phyloP scores from a whole-genome alignment of 92 coral and sea anemone genomes.

The Porites cylindrica region DNA sequence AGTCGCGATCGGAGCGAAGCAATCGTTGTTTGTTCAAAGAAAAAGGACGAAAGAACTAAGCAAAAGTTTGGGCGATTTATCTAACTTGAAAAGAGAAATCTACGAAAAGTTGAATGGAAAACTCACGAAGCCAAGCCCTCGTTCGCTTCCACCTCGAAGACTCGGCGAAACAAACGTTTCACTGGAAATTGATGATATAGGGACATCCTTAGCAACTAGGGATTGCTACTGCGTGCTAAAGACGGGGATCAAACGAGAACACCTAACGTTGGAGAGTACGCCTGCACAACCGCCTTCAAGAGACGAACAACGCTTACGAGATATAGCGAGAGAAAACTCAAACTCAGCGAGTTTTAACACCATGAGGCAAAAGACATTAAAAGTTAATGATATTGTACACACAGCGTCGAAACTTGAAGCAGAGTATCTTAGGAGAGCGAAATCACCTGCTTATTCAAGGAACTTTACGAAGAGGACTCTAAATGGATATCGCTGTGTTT shows the following conservation, averaged over 20 bases:
- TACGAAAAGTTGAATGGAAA: conserved; percentile 44
- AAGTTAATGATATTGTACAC: conserved; percentile 38
- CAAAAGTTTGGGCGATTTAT: conserved; percentile 46
- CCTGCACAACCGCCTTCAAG: neutral
- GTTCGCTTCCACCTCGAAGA: conserved; percentile 20
- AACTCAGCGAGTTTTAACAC: neutral
- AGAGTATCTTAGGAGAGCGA: conserved; percentile 36
- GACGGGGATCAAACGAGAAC: neutral
- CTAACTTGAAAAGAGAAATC: conserved; percentile 29
- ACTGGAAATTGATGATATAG: neutral
- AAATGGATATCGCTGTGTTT: conserved; percentile 14
- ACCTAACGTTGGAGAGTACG: neutral
- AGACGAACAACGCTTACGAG: conserved; percentile 17
- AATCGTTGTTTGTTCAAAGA: neutral
- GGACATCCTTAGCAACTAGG: conserved; percentile 18
- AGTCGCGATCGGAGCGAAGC: neutral
- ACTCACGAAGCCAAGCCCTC: conserved; percentile 40
- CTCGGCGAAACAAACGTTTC: conserved; percentile 45
- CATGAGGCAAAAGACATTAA: conserved; percentile 3
- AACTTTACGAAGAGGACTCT: neutral
- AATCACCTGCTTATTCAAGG: conserved; percentile 21
- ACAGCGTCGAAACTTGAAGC: conserved; percentile 43
- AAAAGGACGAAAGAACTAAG: conserved; percentile 21
- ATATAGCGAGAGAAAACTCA: conserved; percentile 21
- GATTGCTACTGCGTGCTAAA: conserved; percentile 26